Evolutionary conservation across 2,888 invertebrate genomes (phyloP).

Genomic region (Mechanitis messenoides): DNA sequence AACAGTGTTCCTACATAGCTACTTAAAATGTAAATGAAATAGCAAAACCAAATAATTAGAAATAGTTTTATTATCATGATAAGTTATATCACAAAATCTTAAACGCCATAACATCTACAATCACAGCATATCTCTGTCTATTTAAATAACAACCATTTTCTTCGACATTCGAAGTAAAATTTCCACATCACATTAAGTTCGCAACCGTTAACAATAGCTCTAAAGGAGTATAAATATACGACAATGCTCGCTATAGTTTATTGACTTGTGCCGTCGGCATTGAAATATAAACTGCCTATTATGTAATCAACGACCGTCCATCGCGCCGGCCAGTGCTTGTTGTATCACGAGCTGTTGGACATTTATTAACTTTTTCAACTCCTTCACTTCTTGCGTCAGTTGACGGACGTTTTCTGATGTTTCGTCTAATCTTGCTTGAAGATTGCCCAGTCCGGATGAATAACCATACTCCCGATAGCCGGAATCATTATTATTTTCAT

Average conservation of each 20-base stretch:
- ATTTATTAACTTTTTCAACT: constrained; percentile 77
- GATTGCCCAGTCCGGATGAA: constrained; percentile 73
- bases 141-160: constrained; percentile 11
- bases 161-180: constrained; percentile 2
- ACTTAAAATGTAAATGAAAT: background rate
- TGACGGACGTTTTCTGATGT: constrained; percentile 81
- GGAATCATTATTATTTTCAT: constrained; percentile 78
- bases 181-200: constrained; percentile 45
- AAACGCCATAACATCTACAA: constrained; percentile 28
- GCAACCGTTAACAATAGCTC: constrained; percentile 42
- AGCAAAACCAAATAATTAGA: constrained; percentile 31
- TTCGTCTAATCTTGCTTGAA: constrained; percentile 81
- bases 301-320: constrained; percentile 68
- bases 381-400: constrained; percentile 81
- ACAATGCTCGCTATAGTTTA: constrained; percentile 62
- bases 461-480: constrained; percentile 74
- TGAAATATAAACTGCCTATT: constrained; percentile 69
- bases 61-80: constrained; percentile 31
- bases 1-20: background rate
- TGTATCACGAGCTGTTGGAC: constrained; percentile 72
- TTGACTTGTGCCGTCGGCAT: constrained; percentile 72
- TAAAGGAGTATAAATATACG: constrained; percentile 46
- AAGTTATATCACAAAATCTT: constrained; percentile 34
- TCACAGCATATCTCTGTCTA: constrained; percentile 26
- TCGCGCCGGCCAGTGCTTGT: constrained; percentile 64